Percentiles rank a stretch among this genome's conserved stretches.
These are phyloP conservation scores for Hoplostethus atlanticus DNA, from an alignment of 2,797 vertebrate genomes.

Conservation along the genomic window DNA sequence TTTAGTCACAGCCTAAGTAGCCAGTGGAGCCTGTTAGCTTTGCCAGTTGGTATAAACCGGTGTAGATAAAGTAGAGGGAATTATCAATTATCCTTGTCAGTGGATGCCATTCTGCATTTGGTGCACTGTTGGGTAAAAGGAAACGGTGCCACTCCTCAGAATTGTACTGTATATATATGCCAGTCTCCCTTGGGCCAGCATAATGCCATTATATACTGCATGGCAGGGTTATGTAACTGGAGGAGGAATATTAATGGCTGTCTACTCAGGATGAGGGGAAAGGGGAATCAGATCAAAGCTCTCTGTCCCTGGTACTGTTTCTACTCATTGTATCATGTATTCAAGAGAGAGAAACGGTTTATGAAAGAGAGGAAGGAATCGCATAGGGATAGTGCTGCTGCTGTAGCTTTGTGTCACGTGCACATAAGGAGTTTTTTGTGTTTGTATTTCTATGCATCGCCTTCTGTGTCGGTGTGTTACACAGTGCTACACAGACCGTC, in stretches of 20 bases:
- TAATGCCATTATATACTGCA: conserved; percentile 71
- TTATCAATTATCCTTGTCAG: conserved; percentile 8
- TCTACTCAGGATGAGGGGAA: conserved; percentile 58
- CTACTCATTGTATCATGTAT: conserved; percentile 7
- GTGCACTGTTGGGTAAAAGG: conserved; percentile 15
- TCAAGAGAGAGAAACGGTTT: conserved; percentile 16
- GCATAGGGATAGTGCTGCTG: background rate
- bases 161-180: conserved; percentile 40
- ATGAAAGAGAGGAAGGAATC: too few species aligned
- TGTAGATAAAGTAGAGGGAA: conserved; percentile 3
- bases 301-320: conserved; percentile 21
- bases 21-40: background rate
- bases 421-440: conserved; percentile 19
- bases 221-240: conserved; percentile 74
- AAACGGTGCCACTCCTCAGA: conserved; percentile 35
- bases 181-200: conserved; percentile 49
- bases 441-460: conserved; percentile 5
- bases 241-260: conserved; percentile 76
- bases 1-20: background rate
- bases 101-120: conserved; percentile 24
- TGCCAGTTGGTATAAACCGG: background rate
- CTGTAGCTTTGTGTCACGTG: conserved; percentile 10
- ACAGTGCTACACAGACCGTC: background rate
- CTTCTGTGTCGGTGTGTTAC: conserved; percentile 1
- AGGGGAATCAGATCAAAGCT: conserved; percentile 66